Evolutionary conservation across 2,113 vertebrate genomes (phyloP).

Genomic region (Semnornis frantzii): DNA sequence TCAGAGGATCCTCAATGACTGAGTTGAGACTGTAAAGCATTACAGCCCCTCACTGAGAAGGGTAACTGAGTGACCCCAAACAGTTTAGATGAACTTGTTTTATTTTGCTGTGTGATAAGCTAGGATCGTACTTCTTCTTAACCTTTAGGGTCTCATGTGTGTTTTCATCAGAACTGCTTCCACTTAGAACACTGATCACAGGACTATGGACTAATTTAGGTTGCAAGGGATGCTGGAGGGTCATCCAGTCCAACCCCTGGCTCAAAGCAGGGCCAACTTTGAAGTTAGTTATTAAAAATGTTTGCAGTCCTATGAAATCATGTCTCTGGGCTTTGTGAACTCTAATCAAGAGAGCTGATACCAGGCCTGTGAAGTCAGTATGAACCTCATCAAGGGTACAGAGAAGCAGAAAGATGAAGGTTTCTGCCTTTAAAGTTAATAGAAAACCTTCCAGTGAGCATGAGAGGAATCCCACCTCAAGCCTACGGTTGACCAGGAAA

Average conservation of each 20-base stretch:
- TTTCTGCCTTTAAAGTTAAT: slow-evolving; percentile 2
- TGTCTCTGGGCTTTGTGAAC: neutral
- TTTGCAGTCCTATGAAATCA: slow-evolving; percentile 21
- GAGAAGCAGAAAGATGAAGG: slow-evolving; percentile 3
- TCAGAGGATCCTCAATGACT: neutral
- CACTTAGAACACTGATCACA: slow-evolving; percentile 31
- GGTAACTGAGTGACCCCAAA: neutral
- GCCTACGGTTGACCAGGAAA: neutral
- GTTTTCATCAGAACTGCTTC: slow-evolving; percentile 6
- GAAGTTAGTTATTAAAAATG: slow-evolving; percentile 13
- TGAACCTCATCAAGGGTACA: slow-evolving; percentile 13
- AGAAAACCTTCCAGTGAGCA: neutral
- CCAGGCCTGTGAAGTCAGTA: neutral
- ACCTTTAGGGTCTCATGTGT: neutral
- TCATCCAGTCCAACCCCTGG: neutral
- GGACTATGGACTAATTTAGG: slow-evolving; percentile 25
- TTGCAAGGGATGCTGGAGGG: slow-evolving; percentile 8
- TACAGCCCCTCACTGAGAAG: neutral
- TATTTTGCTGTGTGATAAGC: slow-evolving; percentile 10
- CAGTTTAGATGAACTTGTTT: slow-evolving; percentile 6
- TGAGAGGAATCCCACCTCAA: neutral
- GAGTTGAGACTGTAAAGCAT: neutral
- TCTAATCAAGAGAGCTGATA: slow-evolving; percentile 21
- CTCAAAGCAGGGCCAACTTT: slow-evolving; percentile 39
- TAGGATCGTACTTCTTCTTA: neutral